Base-by-base conservation (phyloP, 2,888 invertebrate species). In the Meloe dianella region DNA sequence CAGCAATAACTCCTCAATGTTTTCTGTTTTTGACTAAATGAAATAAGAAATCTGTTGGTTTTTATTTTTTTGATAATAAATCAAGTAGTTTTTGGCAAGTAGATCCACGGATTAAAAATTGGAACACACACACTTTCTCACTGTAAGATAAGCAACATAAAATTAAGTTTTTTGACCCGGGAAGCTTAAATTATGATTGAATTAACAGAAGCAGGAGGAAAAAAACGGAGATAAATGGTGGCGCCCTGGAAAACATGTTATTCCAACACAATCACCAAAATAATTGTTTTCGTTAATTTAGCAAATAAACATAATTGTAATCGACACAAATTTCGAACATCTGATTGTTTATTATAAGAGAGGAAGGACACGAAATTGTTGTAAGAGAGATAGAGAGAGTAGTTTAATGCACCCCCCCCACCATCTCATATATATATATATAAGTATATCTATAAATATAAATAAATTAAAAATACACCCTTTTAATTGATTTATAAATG, bases 401-500 rank as follows among this genome's bases (percentile, higher is more conserved):
- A n/a, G n/a, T 54, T 54, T 54, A 54, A 27, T 54, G 54, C 27
- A 54, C 54, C n/a, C 54, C 6, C 2, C 27, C 14, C 1, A 6
- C 54, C 14, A 54, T 54, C 54, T n/a, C 24, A 54, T 24, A 24
- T 14, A 54, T 54, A 27, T 27, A 54, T 54, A 27, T 54, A 54
- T 27, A 54, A 3, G 27, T 27, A n/a, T 54, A 54, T 27, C 27
- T 27, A 54, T 54, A 54, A 54, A 54, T 54, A 51, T 51, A 51
- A 51, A 51, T 51, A 20, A 41, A 32, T 32, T 9, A 32, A 38
- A 77, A 76, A 75, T 75, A 77, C 71, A 73, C 73, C 70, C 73
- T 54, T 17, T 41, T 74, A 74, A 77, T 77, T 74, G 77, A 75
- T 77, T 76, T 75, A 77, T 77, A 75, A n/a, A 75, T 74, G 73